Conservation (phyloP, 2,113 vertebrate species). For the Paraplagusia blochii region DNA sequence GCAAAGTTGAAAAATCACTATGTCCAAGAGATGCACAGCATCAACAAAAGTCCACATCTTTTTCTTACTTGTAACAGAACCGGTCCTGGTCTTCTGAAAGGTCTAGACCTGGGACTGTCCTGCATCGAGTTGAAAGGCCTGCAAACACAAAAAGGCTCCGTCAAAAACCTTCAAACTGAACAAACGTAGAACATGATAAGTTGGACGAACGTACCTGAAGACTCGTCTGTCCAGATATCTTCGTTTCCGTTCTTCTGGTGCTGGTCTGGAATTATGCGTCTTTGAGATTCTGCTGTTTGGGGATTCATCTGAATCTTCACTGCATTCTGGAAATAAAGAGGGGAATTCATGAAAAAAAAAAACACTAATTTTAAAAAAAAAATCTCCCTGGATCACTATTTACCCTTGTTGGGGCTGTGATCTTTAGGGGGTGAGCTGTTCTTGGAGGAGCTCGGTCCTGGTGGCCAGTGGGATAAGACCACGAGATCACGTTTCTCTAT, state of each 20-base stretch:
- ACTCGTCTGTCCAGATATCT: conserved; percentile 45
- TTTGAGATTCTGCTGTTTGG: conserved; percentile 52
- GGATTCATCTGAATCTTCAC: conserved; percentile 35
- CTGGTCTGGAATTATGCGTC: conserved; percentile 35
- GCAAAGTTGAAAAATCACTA: conserved; percentile 1
- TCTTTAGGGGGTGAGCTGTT: conserved; percentile 50
- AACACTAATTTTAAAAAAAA: background rate
- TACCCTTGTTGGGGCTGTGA: conserved; percentile 28
- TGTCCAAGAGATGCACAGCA: no score
- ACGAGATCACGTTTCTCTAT: conserved; percentile 76
- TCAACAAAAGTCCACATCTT: background rate
- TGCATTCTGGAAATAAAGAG: conserved; percentile 31
- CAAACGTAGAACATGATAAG: background rate
- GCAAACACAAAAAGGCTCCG: background rate
- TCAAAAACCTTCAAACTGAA: background rate
- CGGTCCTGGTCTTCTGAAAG: conserved; percentile 53
- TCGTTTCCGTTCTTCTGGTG: conserved; percentile 48
- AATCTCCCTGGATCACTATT: conserved; percentile 50
- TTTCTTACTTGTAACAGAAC: conserved; percentile 50
- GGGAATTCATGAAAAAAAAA: background rate
- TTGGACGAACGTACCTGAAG: conserved; percentile 33
- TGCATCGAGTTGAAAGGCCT: conserved; percentile 57
- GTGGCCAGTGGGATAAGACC: conserved; percentile 76
- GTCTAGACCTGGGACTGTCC: conserved; percentile 48
- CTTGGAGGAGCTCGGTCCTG: conserved; percentile 62